phyloP scores from a whole-genome alignment of 2,113 vertebrate species.

The Vombatus ursinus region DNA sequence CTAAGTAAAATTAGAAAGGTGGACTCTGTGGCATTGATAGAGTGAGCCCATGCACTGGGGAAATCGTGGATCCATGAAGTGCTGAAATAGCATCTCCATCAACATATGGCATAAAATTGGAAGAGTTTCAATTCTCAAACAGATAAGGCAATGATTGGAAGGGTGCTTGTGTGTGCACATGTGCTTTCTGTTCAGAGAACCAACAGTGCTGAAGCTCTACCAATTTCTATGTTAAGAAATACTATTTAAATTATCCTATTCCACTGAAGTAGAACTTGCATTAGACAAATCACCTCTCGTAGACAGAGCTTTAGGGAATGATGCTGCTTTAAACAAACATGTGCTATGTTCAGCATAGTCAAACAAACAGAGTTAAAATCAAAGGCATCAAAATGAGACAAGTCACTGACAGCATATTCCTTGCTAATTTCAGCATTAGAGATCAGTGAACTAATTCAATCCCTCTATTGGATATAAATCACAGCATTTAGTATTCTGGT shows the following conservation, averaged over 20 bases:
- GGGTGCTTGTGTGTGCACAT: not conserved
- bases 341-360: not conserved
- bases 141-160: not conserved
- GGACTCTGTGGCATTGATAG: not conserved
- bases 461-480: slow-evolving; percentile 41
- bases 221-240: not conserved
- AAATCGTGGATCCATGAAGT: not conserved
- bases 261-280: not conserved
- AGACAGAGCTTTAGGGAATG: not conserved
- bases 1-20: not conserved
- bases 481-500: not conserved
- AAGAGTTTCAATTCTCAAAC: not conserved
- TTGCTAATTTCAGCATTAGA: slow-evolving; percentile 27
- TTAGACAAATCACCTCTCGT: not conserved
- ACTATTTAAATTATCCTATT: not conserved
- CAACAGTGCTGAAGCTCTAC: not conserved
- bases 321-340: not conserved
- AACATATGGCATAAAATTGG: not conserved
- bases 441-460: slow-evolving; percentile 36
- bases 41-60: not conserved
- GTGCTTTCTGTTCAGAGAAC: not conserved
- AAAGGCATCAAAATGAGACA: not conserved
- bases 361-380: not conserved
- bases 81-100: not conserved
- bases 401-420: not conserved